A percentile compares a stretch with the other conserved stretches of the same genome.
phyloP scores from a whole-genome alignment of 2,113 vertebrate species.

The Ariopsis seemanni region DNA sequence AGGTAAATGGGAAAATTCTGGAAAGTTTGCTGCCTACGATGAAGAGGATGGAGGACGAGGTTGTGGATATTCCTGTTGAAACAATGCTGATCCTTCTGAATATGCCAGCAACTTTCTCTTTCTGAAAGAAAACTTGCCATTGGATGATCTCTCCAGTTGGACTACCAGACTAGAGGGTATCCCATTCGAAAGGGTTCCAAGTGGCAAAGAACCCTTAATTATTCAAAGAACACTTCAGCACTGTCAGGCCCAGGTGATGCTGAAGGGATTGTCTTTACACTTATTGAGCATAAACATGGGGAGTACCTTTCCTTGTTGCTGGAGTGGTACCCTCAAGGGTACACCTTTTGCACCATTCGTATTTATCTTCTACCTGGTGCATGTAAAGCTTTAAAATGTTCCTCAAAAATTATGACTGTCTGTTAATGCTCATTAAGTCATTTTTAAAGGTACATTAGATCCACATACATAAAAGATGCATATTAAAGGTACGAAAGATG shows the following conservation, averaged over 20 bases:
- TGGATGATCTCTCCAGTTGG: background rate
- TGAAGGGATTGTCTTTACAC: background rate
- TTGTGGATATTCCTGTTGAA: background rate
- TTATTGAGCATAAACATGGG: background rate
- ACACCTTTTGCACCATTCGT: background rate
- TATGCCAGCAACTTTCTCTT: background rate
- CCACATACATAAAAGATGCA: background rate
- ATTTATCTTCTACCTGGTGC: background rate
- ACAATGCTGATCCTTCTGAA: background rate
- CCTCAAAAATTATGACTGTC: background rate
- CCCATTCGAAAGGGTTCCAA: background rate
- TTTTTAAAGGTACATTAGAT: too few relatives aligned
- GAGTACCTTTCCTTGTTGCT: background rate
- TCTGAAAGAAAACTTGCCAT: background rate
- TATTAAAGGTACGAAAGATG: background rate
- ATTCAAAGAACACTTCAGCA: background rate
- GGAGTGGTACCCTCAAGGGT: background rate
- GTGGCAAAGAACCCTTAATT: background rate
- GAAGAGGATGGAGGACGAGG: background rate
- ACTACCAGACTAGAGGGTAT: background rate
- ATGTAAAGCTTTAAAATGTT: background rate
- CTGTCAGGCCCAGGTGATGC: background rate
- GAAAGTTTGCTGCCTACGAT: background rate
- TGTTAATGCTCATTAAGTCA: too few relatives aligned
- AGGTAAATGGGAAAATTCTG: background rate